A percentile compares a stretch with the other conserved stretches of the same genome.
Conservation (phyloP, 2,797 vertebrate genomes). For the Sebastolobus alascanus region DNA sequence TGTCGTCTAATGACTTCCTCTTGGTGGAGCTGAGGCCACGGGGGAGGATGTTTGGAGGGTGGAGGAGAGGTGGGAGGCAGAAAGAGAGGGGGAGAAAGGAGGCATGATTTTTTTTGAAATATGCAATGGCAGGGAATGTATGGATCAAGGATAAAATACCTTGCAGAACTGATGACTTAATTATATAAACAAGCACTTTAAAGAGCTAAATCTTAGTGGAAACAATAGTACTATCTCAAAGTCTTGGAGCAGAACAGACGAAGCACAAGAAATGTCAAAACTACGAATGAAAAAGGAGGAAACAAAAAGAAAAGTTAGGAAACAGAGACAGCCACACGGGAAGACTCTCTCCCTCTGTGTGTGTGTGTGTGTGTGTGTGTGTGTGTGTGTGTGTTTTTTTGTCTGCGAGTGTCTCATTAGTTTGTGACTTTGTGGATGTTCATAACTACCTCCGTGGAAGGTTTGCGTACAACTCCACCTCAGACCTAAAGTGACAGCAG, state of each 20-base stretch:
- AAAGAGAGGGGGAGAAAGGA: slow-evolving; percentile 13
- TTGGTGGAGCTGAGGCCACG: slow-evolving; percentile 88
- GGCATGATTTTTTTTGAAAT: neutral
- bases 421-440: slow-evolving; percentile 65
- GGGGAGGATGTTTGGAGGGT: slow-evolving; percentile 24
- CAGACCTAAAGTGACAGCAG: slow-evolving; percentile 85
- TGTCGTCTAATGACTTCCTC: slow-evolving; percentile 96
- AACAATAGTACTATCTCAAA: slow-evolving; percentile 13
- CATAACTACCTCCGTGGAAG: slow-evolving; percentile 89
- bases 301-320: slow-evolving; percentile 50
- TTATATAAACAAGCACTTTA: slow-evolving; percentile 13
- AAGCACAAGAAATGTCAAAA: slow-evolving; percentile 48
- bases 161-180: neutral
- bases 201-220: slow-evolving; percentile 21
- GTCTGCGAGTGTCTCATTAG: slow-evolving; percentile 18
- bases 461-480: slow-evolving; percentile 90
- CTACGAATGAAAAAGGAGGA: slow-evolving; percentile 48
- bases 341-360: slow-evolving; percentile 21
- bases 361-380: slow-evolving; percentile 28
- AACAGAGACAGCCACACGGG: slow-evolving; percentile 46
- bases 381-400: neutral
- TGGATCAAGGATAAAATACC: slow-evolving; percentile 7
- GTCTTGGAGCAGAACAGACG: slow-evolving; percentile 46
- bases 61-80: slow-evolving; percentile 10
- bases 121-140: neutral